phyloP scores from a whole-genome alignment of 2,113 vertebrate genomes.

The Phrynocephalus versicolor region DNA sequence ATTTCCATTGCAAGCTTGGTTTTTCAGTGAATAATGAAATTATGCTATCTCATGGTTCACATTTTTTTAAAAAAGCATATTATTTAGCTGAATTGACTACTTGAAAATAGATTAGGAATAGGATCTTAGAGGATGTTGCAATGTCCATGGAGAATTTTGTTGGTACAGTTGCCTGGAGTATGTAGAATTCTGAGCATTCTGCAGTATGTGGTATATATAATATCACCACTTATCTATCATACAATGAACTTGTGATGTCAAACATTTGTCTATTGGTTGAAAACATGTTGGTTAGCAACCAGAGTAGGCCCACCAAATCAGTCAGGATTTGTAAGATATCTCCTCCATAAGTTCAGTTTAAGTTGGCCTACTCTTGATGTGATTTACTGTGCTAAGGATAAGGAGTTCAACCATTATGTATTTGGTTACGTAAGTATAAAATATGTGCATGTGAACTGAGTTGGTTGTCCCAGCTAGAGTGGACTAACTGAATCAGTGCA shows the following conservation, averaged over 20 bases:
- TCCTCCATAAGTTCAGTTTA: too few relatives aligned
- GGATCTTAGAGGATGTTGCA: neutral
- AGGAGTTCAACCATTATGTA: neutral
- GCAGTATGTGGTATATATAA: neutral
- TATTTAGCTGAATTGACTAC: neutral
- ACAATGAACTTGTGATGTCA: neutral
- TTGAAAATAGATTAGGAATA: neutral
- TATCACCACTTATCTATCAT: neutral
- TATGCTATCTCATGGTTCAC: neutral
- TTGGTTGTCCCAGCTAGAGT: too few relatives aligned
- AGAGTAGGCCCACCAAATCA: too few relatives aligned
- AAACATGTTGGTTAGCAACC: too few relatives aligned
- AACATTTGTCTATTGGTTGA: constrained; percentile 1
- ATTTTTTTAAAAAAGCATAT: neutral
- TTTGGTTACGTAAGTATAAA: constrained; percentile 30
- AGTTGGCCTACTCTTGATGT: too few relatives aligned
- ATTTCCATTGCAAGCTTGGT: neutral
- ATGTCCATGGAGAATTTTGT: neutral
- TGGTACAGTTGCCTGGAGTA: constrained; percentile 5
- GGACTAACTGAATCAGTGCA: too few relatives aligned
- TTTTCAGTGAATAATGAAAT: neutral
- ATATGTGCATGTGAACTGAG: too few relatives aligned
- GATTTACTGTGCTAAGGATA: too few relatives aligned
- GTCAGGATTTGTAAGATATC: too few relatives aligned
- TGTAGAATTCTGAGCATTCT: neutral